Conservation (phyloP, 2,113 vertebrate species). For the Ptilonorhynchus violaceus region DNA sequence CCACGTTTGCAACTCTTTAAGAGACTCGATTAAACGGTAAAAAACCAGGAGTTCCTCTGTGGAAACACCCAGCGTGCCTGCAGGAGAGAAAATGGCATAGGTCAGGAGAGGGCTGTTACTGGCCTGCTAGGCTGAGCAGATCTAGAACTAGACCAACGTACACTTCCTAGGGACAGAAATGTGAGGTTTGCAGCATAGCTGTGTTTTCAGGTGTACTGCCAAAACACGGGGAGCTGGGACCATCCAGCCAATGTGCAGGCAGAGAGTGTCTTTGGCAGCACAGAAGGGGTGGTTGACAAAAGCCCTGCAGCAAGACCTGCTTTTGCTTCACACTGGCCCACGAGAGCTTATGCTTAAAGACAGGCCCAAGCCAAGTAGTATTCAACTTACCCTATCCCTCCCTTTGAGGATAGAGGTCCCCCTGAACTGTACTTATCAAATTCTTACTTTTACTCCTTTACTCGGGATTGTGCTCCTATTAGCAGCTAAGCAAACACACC, state of each 20-base stretch:
- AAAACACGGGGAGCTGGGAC: not conserved
- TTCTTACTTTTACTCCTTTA: not conserved
- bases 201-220: not conserved
- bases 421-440: not conserved
- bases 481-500: not conserved
- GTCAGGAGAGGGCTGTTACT: not conserved
- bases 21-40: not conserved
- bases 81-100: not conserved
- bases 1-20: not conserved
- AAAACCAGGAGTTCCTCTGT: not conserved
- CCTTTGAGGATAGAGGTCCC: not conserved
- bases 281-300: not conserved
- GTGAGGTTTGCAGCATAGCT: not conserved
- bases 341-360: not conserved
- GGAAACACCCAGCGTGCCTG: not conserved
- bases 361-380: not conserved
- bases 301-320: not conserved
- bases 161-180: not conserved
- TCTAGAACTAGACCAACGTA: fast-evolving
- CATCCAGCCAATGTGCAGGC: not conserved
- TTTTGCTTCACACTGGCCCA: not conserved
- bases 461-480: not conserved
- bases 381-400: not conserved
- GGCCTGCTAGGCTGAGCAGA: not conserved
- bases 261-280: not conserved